Percentiles rank a stretch among this genome's conserved stretches.
These are phyloP conservation scores for Salvelinus alpinus DNA, from an alignment of 2,113 vertebrate genomes.

Conservation along the genomic window DNA sequence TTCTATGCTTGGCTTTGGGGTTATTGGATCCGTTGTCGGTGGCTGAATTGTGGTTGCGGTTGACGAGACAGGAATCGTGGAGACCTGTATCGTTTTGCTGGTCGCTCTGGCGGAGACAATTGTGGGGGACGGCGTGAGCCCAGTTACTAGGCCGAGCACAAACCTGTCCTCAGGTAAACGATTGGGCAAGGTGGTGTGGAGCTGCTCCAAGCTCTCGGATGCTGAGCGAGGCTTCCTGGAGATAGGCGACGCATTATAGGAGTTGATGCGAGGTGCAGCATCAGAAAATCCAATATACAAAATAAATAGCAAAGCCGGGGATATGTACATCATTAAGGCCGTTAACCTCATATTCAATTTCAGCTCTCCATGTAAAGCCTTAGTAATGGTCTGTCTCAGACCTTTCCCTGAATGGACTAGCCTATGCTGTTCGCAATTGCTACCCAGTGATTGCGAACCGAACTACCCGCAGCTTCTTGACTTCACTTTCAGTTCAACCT, in stretches of 20 bases:
- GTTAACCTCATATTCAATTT: slow-evolving; percentile 64
- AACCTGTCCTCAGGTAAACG: slow-evolving; percentile 43
- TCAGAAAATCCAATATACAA: slow-evolving; percentile 64
- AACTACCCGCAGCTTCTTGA: slow-evolving; percentile 59
- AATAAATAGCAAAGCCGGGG: slow-evolving; percentile 60
- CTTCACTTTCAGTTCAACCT: slow-evolving; percentile 61
- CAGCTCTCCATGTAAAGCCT: slow-evolving; percentile 75
- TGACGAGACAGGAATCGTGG: slow-evolving; percentile 7
- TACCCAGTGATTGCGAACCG: slow-evolving; percentile 39
- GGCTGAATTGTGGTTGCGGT: slow-evolving; percentile 38
- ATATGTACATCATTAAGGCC: slow-evolving; percentile 74
- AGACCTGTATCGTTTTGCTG: slow-evolving; percentile 15
- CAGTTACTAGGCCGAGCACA: slow-evolving; percentile 31
- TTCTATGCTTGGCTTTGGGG: slow-evolving; percentile 15
- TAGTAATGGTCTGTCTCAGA: slow-evolving; percentile 65
- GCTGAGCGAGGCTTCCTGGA: slow-evolving; percentile 59
- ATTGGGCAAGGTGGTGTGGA: slow-evolving; percentile 47
- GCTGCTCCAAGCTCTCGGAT: slow-evolving; percentile 50
- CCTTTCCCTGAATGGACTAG: slow-evolving; percentile 61
- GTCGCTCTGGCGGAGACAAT: slow-evolving; percentile 32
- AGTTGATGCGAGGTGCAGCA: slow-evolving; percentile 65
- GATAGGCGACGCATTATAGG: slow-evolving; percentile 66
- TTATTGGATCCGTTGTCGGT: slow-evolving; percentile 12
- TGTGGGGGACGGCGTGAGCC: slow-evolving; percentile 42
- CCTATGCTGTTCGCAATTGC: slow-evolving; percentile 25